phyloP scores from a whole-genome alignment of 2,888 invertebrate species.

The Lagria hirta region DNA sequence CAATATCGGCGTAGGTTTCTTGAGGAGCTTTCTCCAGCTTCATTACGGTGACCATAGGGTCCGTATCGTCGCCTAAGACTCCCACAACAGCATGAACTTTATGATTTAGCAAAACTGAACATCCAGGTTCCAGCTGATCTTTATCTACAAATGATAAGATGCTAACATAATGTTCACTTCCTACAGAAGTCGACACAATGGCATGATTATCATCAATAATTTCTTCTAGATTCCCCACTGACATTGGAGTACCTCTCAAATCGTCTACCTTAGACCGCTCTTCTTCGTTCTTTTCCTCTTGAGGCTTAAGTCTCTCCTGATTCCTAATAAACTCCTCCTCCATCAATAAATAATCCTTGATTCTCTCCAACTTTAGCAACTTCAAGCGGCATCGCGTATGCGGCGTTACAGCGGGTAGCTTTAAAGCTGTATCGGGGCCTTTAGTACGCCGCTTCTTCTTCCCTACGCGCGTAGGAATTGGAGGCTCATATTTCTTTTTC shows the following conservation, averaged over 20 bases:
- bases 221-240: conserved; percentile 98
- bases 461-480: conserved; percentile 98
- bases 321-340: conserved; percentile 99
- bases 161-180: conserved; percentile 99
- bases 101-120: conserved; percentile 96
- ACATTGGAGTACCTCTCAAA: conserved; percentile 96
- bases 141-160: conserved; percentile 99
- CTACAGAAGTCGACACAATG: conserved; percentile 98
- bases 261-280: conserved; percentile 98
- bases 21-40: conserved; percentile 99
- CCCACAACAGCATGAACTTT: conserved; percentile 99
- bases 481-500: conserved; percentile 99
- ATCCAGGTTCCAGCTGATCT: conserved; percentile 98
- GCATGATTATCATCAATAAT: conserved; percentile 99
- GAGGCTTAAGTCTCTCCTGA: conserved; percentile 96
- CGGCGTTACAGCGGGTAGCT: conserved; percentile 96
- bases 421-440: conserved; percentile 97
- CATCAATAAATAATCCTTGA: conserved; percentile 98
- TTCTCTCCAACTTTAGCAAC: conserved; percentile 91
- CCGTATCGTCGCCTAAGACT: conserved; percentile 90
- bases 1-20: conserved; percentile 99
- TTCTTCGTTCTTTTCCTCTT: conserved; percentile 99
- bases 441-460: conserved; percentile 95
- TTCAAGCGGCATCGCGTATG: conserved; percentile 96
- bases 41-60: conserved; percentile 99